Evolutionary conservation across 2,888 invertebrate genomes (phyloP), one percentile per base, ranked within the genome.

Genomic region (Uloborus plumipes): DNA sequence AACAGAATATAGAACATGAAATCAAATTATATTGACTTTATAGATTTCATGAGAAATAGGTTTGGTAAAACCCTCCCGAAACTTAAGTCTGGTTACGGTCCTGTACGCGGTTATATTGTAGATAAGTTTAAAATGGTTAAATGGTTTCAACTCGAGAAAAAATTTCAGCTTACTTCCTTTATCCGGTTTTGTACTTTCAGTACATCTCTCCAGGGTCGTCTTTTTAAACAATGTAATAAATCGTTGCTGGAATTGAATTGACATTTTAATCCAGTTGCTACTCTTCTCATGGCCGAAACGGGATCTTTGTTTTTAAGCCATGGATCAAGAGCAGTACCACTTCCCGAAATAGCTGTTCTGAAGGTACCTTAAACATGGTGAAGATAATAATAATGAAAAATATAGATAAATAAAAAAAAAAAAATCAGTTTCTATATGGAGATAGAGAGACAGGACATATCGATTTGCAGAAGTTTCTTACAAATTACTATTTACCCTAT

Each of bases 241-340:
- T 53, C 59, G 16, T 72, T 50, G 16, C 22, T 82, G 4, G 50
- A 74, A 51, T 55, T 50, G 1, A 55, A 15, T 11, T 50, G 55
- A 49, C 84, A 84, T 15, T 39, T 14, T 15, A 84, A 18, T 11
- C 18, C 47, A 4, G 53, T 20, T 7, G 58, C 58, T 14, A 75
- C 51, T n/a, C 14, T 39, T 7, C 47, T 15, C 20, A 3, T 22
- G 20, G 47, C 53, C 26, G 26, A 53, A 6, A 11, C 14, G 13
- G 59, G 26, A 26, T 47, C 20, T 15, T 20, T 31, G 22, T 20
- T 59, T 49, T 79, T 16, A 18, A 62, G 62, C 78, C 79, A 79
- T 2, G 78, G 79, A 65, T 69, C 78, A 20, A 84, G 50, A 14
- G 74, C 84, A 18, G 70, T 75, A 16, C 84, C 84, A 50, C 74